Conservation (phyloP, 2,888 invertebrate genomes). For the Dione juno region DNA sequence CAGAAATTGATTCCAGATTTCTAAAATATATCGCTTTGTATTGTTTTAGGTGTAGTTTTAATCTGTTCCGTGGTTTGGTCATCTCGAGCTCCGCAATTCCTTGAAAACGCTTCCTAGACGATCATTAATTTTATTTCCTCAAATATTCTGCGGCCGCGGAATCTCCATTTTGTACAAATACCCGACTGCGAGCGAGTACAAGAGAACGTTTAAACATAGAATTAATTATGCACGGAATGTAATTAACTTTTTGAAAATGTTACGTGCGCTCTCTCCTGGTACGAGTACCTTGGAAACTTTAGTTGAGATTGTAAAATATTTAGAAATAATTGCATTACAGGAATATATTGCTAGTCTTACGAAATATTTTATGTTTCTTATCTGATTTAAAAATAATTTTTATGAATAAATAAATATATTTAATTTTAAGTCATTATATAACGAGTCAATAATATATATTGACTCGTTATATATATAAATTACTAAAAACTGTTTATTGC, state of each 20-base stretch:
- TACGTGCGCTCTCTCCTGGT: neutral
- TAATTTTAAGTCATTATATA: no score
- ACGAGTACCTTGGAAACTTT: neutral
- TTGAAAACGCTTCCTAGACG: neutral
- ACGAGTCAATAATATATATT: no score
- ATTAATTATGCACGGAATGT: conserved; percentile 15
- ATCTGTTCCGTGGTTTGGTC: conserved; percentile 5
- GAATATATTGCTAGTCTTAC: neutral
- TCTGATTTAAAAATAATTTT: no score
- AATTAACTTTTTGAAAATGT: conserved; percentile 18
- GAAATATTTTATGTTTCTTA: no score
- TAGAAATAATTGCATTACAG: neutral
- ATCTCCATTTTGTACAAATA: conserved; percentile 6
- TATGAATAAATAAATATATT: no score
- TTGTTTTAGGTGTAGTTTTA: neutral
- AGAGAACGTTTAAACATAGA: conserved; percentile 13
- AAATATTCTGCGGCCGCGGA: neutral
- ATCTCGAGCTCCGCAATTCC: neutral
- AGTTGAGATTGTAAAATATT: neutral
- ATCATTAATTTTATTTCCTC: neutral
- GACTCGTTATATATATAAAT: no score
- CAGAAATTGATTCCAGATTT: no score
- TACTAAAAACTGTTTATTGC: no score
- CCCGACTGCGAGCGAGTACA: neutral
- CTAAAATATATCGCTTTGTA: no score